Conservation (phyloP, 2,797 vertebrate species). For the Huso huso region DNA sequence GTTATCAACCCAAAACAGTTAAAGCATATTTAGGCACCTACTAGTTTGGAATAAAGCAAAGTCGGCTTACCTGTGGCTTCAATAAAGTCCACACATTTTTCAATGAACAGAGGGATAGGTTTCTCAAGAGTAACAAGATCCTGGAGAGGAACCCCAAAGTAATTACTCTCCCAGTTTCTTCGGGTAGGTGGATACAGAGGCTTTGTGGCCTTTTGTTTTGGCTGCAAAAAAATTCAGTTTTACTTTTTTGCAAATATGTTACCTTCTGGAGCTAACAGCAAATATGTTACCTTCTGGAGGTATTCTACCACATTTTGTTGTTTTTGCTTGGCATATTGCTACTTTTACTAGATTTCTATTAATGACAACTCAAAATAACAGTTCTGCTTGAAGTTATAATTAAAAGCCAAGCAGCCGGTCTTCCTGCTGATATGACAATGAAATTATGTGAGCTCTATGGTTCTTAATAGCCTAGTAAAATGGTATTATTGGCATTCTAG, state of each 20-base stretch:
- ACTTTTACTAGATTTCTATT: not conserved
- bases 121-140: conserved; percentile 82
- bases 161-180: conserved; percentile 98
- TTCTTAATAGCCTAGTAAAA: conserved; percentile 3
- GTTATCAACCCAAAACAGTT: not conserved
- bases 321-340: no score
- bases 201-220: conserved; percentile 81
- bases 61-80: conserved; percentile 83
- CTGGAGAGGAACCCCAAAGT: conserved; percentile 92
- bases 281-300: no score
- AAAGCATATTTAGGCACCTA: not conserved
- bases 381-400: conserved; percentile 8
- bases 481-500: conserved; percentile 1
- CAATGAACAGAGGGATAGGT: conserved; percentile 90
- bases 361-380: not conserved
- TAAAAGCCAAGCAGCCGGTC: not conserved
- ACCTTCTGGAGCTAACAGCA: no score
- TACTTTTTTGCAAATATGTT: no score
- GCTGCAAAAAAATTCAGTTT: conserved; percentile 26
- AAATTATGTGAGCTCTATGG: not conserved
- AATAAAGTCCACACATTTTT: conserved; percentile 96
- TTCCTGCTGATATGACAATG: not conserved
- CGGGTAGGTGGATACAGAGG: conserved; percentile 89
- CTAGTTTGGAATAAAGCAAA: not conserved
- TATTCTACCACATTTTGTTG: no score